phyloP scores from a whole-genome alignment of 2,888 invertebrate species.

The Melinaea marsaeus region DNA sequence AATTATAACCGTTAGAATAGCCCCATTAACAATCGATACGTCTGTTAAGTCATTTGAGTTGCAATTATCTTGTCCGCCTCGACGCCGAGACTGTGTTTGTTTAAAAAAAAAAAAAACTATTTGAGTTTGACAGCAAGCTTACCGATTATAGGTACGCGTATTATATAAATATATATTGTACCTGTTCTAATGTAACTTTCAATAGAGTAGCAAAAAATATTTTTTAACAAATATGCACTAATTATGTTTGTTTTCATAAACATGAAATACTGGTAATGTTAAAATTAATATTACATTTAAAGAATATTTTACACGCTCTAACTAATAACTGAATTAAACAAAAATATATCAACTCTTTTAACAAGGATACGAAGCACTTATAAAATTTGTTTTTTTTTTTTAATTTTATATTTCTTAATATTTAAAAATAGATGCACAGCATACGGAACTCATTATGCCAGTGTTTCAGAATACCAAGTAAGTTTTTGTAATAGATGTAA shows the following conservation, averaged over 20 bases:
- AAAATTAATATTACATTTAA: no score
- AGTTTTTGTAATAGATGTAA: neutral
- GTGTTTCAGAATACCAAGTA: neutral
- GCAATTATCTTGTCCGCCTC: slow-evolving; percentile 69
- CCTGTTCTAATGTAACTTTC: neutral
- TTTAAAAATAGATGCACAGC: neutral
- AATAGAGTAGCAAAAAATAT: neutral
- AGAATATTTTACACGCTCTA: no score
- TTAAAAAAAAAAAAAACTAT: slow-evolving; percentile 35
- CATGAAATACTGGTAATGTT: no score
- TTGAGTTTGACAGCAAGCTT: slow-evolving; percentile 45
- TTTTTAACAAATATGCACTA: no score
- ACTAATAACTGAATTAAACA: no score
- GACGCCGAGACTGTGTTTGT: slow-evolving; percentile 53
- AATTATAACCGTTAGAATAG: slow-evolving; percentile 39
- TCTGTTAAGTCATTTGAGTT: slow-evolving; percentile 71
- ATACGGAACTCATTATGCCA: neutral
- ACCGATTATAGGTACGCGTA: slow-evolving; percentile 33
- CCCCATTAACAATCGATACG: slow-evolving; percentile 67
- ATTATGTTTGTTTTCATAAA: no score
- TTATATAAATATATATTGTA: neutral
- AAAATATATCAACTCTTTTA: no score
- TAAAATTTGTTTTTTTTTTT: no score
- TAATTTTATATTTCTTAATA: no score
- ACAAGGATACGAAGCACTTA: no score